Evolutionary conservation across 2,113 vertebrate species (phyloP).

Genomic region (Zonotrichia leucophrys): DNA sequence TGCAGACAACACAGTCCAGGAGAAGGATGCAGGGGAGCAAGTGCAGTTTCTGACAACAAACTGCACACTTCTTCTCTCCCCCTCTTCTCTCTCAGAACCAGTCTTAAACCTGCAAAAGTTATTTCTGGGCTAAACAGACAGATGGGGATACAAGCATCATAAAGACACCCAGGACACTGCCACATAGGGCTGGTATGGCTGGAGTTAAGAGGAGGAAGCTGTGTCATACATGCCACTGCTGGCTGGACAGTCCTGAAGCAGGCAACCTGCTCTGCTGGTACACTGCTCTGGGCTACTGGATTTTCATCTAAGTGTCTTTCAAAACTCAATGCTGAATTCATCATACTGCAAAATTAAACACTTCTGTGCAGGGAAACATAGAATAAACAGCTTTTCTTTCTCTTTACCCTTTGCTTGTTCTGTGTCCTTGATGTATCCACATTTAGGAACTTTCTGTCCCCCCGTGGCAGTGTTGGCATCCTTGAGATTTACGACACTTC

Average conservation of each 20-base stretch:
- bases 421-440: background rate
- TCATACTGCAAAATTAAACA: background rate
- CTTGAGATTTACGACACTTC: background rate
- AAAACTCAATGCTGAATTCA: background rate
- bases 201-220: background rate
- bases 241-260: background rate
- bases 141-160: background rate
- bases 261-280: fast-evolving
- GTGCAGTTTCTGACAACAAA: background rate
- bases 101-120: background rate
- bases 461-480: background rate
- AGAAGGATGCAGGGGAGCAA: background rate
- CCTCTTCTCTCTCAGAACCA: background rate
- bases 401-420: background rate
- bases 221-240: background rate
- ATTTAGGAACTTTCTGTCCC: background rate
- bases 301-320: background rate
- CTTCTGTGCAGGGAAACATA: background rate
- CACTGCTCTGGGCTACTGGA: background rate
- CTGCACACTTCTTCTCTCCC: background rate
- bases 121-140: background rate
- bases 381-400: background rate
- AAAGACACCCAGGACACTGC: background rate
- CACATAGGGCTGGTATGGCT: background rate
- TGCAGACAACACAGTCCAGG: background rate